Percentiles rank a stretch among this genome's conserved stretches.
phyloP scores from a whole-genome alignment of 1,140 invertebrate species.

The Zaprionus inermis region DNA sequence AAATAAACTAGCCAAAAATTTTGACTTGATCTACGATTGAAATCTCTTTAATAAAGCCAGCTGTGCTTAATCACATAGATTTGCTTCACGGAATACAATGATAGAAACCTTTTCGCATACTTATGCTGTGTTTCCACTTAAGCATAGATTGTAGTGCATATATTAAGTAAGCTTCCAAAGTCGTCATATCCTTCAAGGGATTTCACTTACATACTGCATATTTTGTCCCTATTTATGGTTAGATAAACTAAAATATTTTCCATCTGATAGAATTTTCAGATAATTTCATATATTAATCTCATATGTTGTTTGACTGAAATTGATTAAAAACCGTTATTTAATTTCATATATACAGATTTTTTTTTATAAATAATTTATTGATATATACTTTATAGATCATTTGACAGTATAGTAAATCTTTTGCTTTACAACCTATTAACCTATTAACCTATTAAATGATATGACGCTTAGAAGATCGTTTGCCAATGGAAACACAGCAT shows the following conservation, averaged over 20 bases:
- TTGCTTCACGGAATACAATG: neutral
- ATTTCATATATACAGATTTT: no score
- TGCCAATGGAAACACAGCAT: neutral
- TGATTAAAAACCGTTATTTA: no score
- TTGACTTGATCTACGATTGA: constrained; percentile 45
- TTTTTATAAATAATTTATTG: no score
- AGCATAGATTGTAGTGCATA: neutral
- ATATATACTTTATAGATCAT: no score
- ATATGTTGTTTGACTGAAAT: no score
- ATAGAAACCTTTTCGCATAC: constrained; percentile 3
- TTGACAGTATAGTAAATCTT: no score
- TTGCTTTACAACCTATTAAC: neutral
- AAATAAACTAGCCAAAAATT: neutral
- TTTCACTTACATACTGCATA: neutral
- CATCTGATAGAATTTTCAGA: no score
- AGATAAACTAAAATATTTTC: no score
- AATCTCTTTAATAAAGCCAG: constrained; percentile 68
- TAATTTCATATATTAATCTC: no score
- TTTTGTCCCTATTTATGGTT: no score
- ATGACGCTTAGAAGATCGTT: neutral
- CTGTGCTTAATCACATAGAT: constrained; percentile 25
- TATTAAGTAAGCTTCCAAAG: no score
- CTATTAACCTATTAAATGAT: neutral
- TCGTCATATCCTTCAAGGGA: no score
- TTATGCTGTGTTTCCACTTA: neutral